Conservation (phyloP, 2,113 vertebrate genomes). For the Psettodes erumei region DNA sequence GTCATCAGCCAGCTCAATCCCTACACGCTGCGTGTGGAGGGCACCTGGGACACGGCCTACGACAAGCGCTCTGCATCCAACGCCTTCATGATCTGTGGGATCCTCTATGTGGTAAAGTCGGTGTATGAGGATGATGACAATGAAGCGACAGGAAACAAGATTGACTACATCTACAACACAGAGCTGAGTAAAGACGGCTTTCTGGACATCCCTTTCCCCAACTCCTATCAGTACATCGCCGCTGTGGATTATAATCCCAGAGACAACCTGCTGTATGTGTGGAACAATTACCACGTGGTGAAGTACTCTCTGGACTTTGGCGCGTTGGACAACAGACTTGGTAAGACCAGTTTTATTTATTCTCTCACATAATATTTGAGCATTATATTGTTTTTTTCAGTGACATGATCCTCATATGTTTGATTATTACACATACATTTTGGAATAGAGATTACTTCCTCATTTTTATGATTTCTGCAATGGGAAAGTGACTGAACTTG, state of each 20-base stretch:
- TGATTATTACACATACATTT: no score
- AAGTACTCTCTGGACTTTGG: slow-evolving; percentile 98
- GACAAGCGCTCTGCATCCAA: slow-evolving; percentile 98
- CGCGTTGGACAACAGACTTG: slow-evolving; percentile 91
- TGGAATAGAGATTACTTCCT: no score
- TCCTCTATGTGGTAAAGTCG: slow-evolving; percentile 96
- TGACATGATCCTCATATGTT: no score
- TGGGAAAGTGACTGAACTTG: no score
- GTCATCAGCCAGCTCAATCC: slow-evolving; percentile 98
- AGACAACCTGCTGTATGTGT: slow-evolving; percentile 97
- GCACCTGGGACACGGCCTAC: slow-evolving; percentile 97
- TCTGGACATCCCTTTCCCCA: slow-evolving; percentile 96
- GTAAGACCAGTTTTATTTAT: slow-evolving; percentile 77
- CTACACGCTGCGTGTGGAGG: slow-evolving; percentile 95
- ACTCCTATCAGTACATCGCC: slow-evolving; percentile 98
- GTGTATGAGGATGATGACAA: slow-evolving; percentile 99
- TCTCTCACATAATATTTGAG: not conserved
- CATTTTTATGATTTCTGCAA: no score
- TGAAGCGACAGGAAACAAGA: slow-evolving; percentile 98
- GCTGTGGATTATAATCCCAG: slow-evolving; percentile 99
- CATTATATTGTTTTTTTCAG: not conserved
- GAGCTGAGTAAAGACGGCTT: slow-evolving; percentile 95
- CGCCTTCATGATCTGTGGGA: slow-evolving; percentile 99
- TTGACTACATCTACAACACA: slow-evolving; percentile 99
- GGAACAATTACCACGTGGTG: slow-evolving; percentile 99